phyloP scores from a whole-genome alignment of 2,888 invertebrate genomes.

The Leptopilina syphax region DNA sequence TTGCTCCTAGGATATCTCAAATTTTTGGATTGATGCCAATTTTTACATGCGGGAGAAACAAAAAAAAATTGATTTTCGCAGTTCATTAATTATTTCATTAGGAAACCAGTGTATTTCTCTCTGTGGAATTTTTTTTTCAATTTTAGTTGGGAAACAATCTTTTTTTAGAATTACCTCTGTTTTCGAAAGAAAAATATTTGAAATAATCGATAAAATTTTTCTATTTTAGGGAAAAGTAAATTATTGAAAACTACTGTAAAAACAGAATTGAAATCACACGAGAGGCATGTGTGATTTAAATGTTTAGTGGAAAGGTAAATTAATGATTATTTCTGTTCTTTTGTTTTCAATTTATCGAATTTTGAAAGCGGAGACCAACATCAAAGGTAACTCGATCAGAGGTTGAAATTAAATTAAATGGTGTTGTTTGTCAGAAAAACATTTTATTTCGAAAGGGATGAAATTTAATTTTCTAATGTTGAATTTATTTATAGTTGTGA shows the following conservation, averaged over 20 bases:
- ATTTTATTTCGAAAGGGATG: background rate
- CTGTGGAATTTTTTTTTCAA: too few relatives aligned
- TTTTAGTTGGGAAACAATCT: too few relatives aligned
- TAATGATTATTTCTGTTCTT: background rate
- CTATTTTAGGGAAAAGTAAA: too few relatives aligned
- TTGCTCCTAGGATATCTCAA: background rate
- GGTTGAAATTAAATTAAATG: background rate
- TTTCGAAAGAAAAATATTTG: too few relatives aligned
- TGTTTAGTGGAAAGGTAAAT: background rate
- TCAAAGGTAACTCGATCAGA: background rate
- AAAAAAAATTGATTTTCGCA: background rate
- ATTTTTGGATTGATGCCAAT: background rate
- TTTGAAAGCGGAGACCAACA: background rate
- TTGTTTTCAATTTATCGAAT: background rate
- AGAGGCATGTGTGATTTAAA: background rate
- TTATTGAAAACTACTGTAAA: background rate
- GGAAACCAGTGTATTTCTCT: background rate
- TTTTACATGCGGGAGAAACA: background rate
- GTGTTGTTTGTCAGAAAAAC: background rate
- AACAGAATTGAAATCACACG: background rate
- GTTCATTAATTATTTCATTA: background rate
- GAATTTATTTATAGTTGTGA: background rate
- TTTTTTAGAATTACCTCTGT: too few relatives aligned
- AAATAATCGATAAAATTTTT: too few relatives aligned
- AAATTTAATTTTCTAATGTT: conserved; percentile 11